Evolutionary conservation across 2,888 invertebrate species (phyloP), one percentile per base, ranked within the genome.

Genomic region (Platycnemis pennipes): DNA sequence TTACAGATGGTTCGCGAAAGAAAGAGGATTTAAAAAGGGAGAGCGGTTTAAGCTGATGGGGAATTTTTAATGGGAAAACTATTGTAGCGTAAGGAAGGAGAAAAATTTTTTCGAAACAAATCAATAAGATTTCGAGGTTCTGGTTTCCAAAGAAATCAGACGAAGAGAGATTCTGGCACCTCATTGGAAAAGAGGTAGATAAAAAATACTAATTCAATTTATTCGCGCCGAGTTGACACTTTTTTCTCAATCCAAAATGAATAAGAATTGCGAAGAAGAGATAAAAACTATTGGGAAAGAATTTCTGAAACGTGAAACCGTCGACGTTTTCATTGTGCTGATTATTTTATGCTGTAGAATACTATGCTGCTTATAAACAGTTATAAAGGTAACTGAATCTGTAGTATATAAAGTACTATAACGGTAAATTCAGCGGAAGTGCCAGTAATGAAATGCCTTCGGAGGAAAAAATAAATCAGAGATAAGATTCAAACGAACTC

Each of bases 21-120:
- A 63, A 63, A 77, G 8, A 77, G 13, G 77, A 77, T 37, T 77
- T 77, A 37, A 77, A 77, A 63, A n/a, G 77, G 37, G 77, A 49
- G 49, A 49, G 49, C 31, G 77, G 37, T 77, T 11, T 77, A 77
- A 77, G 37, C 77, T 31, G 77, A 77, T 37, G 77, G 37, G 77
- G n/a, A 77, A 77, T 77, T 77, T 77, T 77, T 77, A 77, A 77
- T 77, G 77, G 77, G 77, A 77, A 77, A 77, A 77, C 77, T 77
- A 37, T 37, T 77, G 77, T 77, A 37, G 77, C 77, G 77, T 13
- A 37, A 37, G 37, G 37, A 26, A 37, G 37, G 77, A 77, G 77
- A 37, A 77, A 11, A 37, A 22, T 22, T 22, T 77, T 77, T 77
- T 77, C 37, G 37, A 77, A 77, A 77, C 77, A 13, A 77, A 77